Base-by-base conservation (phyloP, 2,113 vertebrate species). In the Zosterops japonicus region DNA sequence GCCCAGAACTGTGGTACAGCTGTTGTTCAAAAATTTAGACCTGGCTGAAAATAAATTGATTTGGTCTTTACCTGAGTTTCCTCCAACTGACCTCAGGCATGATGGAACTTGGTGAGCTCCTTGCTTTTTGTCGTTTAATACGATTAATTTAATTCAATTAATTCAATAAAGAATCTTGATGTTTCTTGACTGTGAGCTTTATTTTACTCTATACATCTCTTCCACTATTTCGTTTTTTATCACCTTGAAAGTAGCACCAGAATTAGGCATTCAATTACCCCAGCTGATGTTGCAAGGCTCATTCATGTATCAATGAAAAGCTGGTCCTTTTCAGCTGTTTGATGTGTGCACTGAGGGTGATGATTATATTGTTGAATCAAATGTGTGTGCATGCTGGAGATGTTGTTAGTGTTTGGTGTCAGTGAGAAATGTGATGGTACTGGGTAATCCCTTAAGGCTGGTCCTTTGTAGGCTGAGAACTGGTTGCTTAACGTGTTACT, bases 211-310 rank as follows among this genome's bases (percentile, higher is more conserved):
- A 31, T 84, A 53, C 6, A 50, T 79, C n/a, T 78, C 59, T 81
- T 93, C 76, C 36, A 50, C 59, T 90, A n/a, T 68, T 90, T 83
- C 81, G 68, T 55, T 93, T 91, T 95, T 89, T 93, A 86, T 95
- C 82, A 78, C 60, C 68, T 89, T 71, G 35, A 72, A 88, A 86
- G 42, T 53, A 74, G 42, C 64, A 63, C 27, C 75, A 86, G 71
- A 84, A 92, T 92, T 75, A 90, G 68, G 41, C 0, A 0, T 88
- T 90, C 90, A 49, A 35, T 92, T 84, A 76, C 49, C 36, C 47
- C 49, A 57, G 69, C n/a, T 3, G 23, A 50, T 39, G 64, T 75
- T 83, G 93, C 85, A 72, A 75, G 93, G 69, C 44, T 53, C 60
- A 31, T 93, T 75, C 81, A 61, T 53, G 49, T 91, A 46, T 61